Conservation (phyloP, 1,140 invertebrate genomes). For the Ceratitis capitata region DNA sequence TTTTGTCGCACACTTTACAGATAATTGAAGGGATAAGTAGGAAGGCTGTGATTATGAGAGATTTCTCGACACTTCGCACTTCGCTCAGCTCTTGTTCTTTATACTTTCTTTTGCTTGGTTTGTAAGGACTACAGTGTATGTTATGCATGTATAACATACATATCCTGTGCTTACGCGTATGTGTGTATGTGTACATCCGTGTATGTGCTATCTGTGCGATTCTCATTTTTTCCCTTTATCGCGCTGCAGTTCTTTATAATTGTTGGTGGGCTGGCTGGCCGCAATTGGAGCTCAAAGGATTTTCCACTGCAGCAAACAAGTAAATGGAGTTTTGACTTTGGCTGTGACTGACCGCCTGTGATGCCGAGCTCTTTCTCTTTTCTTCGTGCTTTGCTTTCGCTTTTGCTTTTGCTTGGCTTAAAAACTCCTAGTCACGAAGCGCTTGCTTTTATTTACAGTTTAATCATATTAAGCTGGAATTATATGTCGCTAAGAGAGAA, state of each 20-base stretch:
- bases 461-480: not conserved
- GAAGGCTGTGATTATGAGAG: conserved; percentile 19
- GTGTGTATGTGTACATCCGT: not conserved
- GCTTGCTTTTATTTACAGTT: not conserved
- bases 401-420: not conserved
- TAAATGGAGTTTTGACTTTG: not conserved
- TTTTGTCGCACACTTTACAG: not conserved
- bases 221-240: conserved; percentile 5
- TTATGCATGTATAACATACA: too few relatives aligned
- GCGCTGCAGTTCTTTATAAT: not conserved
- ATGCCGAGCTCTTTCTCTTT: not conserved
- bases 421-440: not conserved
- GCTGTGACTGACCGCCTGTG: not conserved
- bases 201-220: not conserved
- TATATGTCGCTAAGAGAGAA: not conserved
- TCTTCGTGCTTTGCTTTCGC: too few relatives aligned
- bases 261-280: not conserved
- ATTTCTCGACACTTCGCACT: not conserved
- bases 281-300: conserved; percentile 9
- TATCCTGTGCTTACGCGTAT: not conserved
- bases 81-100: not conserved
- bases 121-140: too few relatives aligned
- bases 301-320: not conserved
- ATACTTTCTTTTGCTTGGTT: too few relatives aligned
- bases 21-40: conserved; percentile 25